phyloP scores from a whole-genome alignment of 2,797 vertebrate genomes.

The Pampus argenteus region DNA sequence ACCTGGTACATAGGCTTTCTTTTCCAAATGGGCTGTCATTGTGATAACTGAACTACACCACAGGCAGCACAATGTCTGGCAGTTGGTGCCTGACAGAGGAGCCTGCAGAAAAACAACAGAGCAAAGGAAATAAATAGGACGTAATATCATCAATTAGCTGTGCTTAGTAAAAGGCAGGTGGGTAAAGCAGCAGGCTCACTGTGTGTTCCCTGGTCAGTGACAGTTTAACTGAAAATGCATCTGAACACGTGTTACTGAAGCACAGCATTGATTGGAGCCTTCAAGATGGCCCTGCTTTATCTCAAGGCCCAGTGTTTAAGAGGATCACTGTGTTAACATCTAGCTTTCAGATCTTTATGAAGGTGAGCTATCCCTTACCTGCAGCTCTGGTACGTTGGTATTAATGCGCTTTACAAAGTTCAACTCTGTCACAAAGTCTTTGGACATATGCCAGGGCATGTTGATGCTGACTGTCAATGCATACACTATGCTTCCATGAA shows the following conservation, averaged over 20 bases:
- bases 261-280: too few relatives aligned
- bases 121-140: background rate
- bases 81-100: conserved; percentile 65
- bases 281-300: background rate
- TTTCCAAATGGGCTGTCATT: conserved; percentile 52
- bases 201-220: too few relatives aligned
- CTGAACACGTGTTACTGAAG: too few relatives aligned
- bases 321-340: background rate
- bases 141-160: background rate
- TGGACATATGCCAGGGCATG: conserved; percentile 70
- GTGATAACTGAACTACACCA: conserved; percentile 60
- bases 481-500: conserved; percentile 48
- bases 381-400: conserved; percentile 51
- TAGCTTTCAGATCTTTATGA: background rate
- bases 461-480: conserved; percentile 51
- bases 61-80: conserved; percentile 51
- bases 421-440: conserved; percentile 63
- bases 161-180: background rate
- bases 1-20: conserved; percentile 68
- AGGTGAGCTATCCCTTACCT: conserved; percentile 48
- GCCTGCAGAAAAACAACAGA: conserved; percentile 49
- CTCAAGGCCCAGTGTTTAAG: background rate
- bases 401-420: conserved; percentile 51
- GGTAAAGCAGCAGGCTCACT: background rate
- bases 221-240: background rate